phyloP scores from a whole-genome alignment of 2,797 vertebrate species.

The Miichthys miiuy region DNA sequence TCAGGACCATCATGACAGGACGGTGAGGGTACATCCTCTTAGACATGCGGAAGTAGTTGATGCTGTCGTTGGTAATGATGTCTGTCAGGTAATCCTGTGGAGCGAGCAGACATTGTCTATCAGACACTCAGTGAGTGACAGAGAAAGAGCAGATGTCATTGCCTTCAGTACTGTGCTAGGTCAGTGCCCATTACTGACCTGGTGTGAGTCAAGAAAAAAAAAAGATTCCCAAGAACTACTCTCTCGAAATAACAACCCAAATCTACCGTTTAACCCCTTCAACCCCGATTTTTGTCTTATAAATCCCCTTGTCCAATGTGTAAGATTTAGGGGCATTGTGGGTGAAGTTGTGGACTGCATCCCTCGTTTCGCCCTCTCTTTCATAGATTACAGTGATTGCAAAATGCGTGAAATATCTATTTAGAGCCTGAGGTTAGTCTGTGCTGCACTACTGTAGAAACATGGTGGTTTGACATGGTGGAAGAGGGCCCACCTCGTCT shows the following conservation, averaged over 20 bases:
- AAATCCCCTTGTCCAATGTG: not conserved
- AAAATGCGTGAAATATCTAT: too few species aligned
- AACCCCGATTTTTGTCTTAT: not conserved
- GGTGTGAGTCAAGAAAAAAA: not conserved
- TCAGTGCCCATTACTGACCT: slow-evolving; percentile 1
- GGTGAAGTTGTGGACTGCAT: too few species aligned
- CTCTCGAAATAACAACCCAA: not conserved
- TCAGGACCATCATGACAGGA: slow-evolving; percentile 96
- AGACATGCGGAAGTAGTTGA: slow-evolving; percentile 95
- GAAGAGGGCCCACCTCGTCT: too few species aligned
- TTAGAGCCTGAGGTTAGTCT: too few species aligned
- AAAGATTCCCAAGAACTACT: not conserved
- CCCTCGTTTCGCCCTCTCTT: too few species aligned
- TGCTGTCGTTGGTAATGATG: slow-evolving; percentile 96
- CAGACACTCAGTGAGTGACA: slow-evolving; percentile 30
- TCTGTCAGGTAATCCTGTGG: slow-evolving; percentile 97
- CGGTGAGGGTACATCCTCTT: slow-evolving; percentile 97
- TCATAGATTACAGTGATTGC: too few species aligned
- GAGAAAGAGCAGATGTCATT: slow-evolving; percentile 26
- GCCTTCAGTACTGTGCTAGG: not conserved
- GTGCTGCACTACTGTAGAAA: too few species aligned
- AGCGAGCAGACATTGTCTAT: slow-evolving; percentile 33
- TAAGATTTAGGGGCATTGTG: too few species aligned
- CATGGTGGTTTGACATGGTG: too few species aligned
- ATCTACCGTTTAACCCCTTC: not conserved